A percentile compares a stretch with the other conserved stretches of the same genome.
Evolutionary conservation across 2,888 invertebrate species (phyloP).

Genomic region (Drosophila crucigera): DNA sequence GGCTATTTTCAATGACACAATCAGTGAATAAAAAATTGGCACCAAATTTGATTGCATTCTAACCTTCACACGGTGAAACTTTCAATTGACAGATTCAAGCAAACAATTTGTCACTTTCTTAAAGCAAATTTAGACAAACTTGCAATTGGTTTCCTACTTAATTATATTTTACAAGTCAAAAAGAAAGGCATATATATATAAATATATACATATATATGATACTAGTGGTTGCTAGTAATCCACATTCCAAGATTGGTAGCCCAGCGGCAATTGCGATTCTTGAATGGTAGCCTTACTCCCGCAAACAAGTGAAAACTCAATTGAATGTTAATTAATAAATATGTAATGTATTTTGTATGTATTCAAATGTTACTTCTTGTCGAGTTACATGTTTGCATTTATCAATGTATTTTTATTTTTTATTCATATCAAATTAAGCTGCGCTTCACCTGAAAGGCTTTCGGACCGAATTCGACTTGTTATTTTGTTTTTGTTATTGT

Average conservation of each 20-base stretch:
- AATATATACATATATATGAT: background rate
- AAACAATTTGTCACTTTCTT: background rate
- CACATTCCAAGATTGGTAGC: background rate
- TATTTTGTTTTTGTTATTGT: slow-evolving; percentile 5
- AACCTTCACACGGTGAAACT: background rate
- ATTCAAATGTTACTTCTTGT: slow-evolving; percentile 44
- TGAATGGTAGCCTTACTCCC: background rate
- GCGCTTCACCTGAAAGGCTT: slow-evolving; percentile 44
- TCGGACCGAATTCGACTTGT: slow-evolving; percentile 29
- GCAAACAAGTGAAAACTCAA: background rate
- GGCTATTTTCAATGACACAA: background rate
- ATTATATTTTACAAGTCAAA: background rate
- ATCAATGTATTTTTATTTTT: slow-evolving; percentile 5
- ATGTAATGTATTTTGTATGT: slow-evolving; percentile 50
- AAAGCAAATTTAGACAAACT: background rate
- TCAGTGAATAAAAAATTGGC: background rate
- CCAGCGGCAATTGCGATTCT: background rate
- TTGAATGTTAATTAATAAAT: slow-evolving; percentile 44
- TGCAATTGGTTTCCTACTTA: background rate
- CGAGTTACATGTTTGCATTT: slow-evolving; percentile 35
- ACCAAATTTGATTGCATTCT: background rate
- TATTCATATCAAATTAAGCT: slow-evolving; percentile 45
- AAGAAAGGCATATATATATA: background rate
- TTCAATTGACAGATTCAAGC: background rate
- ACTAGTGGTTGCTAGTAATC: background rate